Conservation (phyloP, 2,797 vertebrate species). For the Poeciliopsis gracilis region DNA sequence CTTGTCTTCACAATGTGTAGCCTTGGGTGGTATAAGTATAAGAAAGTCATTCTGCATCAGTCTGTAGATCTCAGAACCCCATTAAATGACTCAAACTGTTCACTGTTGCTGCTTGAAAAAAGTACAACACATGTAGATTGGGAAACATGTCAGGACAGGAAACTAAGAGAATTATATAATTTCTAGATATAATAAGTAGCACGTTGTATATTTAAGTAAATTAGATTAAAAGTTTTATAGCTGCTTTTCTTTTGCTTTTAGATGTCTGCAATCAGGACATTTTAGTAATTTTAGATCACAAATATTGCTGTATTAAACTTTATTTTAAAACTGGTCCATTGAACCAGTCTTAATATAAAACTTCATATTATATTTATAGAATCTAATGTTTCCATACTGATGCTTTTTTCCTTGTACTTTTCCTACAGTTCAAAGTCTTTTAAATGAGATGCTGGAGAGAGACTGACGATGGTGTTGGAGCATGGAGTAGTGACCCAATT, state of each 20-base stretch:
- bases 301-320: background rate
- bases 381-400: background rate
- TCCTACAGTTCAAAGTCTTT: background rate
- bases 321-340: background rate
- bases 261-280: background rate
- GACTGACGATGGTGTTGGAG: too few relatives aligned
- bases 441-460: background rate
- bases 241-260: background rate
- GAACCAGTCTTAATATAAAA: background rate
- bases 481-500: too few relatives aligned
- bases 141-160: background rate
- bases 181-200: background rate
- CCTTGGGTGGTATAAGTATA: slow-evolving; percentile 47
- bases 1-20: slow-evolving; percentile 67
- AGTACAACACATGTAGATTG: too few relatives aligned
- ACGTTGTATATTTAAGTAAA: background rate
- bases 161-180: background rate
- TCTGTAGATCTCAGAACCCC: slow-evolving; percentile 30
- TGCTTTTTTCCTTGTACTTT: too few relatives aligned
- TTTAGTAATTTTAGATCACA: background rate
- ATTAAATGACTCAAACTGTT: background rate
- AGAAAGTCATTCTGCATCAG: slow-evolving; percentile 37
- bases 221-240: background rate
- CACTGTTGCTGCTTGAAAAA: background rate
- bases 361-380: background rate